Evolutionary conservation across 2,113 vertebrate species (phyloP).

Genomic region (Lethenteron camtschaticum): DNA sequence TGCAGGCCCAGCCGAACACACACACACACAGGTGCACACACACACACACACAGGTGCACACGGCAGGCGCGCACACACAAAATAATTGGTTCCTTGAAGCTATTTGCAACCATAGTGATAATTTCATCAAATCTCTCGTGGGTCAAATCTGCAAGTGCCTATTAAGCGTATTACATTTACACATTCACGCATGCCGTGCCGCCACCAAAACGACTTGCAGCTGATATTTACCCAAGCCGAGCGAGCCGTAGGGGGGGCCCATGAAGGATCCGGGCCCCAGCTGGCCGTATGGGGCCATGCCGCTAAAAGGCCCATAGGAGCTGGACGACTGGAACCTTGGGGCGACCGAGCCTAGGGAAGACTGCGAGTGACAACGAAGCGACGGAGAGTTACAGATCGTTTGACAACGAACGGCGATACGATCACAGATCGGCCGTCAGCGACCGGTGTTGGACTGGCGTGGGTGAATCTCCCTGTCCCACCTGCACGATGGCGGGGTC

Average conservation of each 20-base stretch:
- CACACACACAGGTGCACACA: not conserved
- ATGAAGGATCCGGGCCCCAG: constrained; percentile 60
- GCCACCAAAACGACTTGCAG: constrained; percentile 17
- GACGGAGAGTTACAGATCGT: not conserved
- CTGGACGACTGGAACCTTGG: constrained; percentile 41
- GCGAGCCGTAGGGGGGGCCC: constrained; percentile 54
- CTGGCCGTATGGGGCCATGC: constrained; percentile 56
- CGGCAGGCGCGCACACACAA: not conserved
- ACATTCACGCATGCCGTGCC: too few species aligned
- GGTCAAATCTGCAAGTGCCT: not conserved
- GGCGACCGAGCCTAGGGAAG: constrained; percentile 42
- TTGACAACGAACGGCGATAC: not conserved
- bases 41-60: not conserved
- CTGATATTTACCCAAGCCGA: constrained; percentile 48
- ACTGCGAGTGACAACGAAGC: constrained; percentile 23
- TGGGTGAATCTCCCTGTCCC: too few species aligned
- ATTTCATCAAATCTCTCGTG: too few species aligned
- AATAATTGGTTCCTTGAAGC: too few species aligned
- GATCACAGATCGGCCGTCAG: not conserved
- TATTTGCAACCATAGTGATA: too few species aligned
- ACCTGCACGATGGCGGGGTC: constrained; percentile 93
- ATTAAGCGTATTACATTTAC: not conserved
- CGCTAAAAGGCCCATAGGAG: constrained; percentile 53
- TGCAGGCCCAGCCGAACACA: not conserved
- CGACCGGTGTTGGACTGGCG: not conserved